Conservation (phyloP, 2,888 invertebrate genomes). For the Lypha dubia region DNA sequence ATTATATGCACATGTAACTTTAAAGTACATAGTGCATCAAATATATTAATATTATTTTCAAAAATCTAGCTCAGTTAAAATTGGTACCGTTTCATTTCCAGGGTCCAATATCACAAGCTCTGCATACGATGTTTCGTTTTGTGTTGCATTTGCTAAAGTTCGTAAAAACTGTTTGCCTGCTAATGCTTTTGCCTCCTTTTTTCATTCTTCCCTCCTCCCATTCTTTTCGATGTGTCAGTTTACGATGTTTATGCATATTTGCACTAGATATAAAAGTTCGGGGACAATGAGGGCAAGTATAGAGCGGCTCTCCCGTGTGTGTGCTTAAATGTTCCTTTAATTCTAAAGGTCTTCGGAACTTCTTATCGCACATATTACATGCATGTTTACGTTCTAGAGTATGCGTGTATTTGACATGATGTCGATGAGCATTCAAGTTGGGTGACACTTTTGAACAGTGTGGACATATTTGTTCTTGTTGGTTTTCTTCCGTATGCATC, state of each 20-base stretch:
- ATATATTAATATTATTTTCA: constrained; percentile 13
- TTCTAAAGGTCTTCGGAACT: constrained; percentile 78
- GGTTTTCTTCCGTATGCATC: constrained; percentile 78
- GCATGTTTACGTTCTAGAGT: constrained; percentile 78
- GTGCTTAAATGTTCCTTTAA: constrained; percentile 61
- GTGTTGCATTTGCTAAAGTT: not conserved
- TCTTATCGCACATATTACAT: constrained; percentile 81
- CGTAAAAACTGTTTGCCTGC: constrained; percentile 50
- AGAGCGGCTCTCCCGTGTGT: constrained; percentile 53
- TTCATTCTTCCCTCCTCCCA: constrained; percentile 53
- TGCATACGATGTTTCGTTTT: constrained; percentile 12
- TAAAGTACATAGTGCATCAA: not conserved
- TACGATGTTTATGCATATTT: constrained; percentile 63
- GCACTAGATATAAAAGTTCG: constrained; percentile 52
- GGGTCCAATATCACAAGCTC: constrained; percentile 6
- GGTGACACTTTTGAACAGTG: constrained; percentile 79
- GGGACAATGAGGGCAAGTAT: constrained; percentile 57
- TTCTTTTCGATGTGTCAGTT: constrained; percentile 52
- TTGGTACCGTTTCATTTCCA: constrained; percentile 24
- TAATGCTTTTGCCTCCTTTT: constrained; percentile 38
- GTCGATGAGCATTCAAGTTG: constrained; percentile 77
- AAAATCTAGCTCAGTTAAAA: constrained; percentile 39
- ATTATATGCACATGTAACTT: too few species aligned
- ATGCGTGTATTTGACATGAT: constrained; percentile 79
- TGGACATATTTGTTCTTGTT: constrained; percentile 78